Base-by-base conservation (phyloP, 2,888 invertebrate species). In the Aquatica leii region DNA sequence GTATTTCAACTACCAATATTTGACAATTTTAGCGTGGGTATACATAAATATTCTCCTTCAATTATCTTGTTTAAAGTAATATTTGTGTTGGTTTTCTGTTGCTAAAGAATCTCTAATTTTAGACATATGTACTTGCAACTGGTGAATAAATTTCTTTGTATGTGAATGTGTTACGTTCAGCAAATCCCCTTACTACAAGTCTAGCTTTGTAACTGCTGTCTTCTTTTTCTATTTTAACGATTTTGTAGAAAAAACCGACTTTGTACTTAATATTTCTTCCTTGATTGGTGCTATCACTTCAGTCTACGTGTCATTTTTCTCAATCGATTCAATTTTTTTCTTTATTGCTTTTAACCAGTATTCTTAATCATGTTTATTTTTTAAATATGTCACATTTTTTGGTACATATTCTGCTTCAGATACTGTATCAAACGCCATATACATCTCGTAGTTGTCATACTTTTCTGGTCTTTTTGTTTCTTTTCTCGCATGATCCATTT, bases 131-230 rank as follows among this genome's bases (percentile, higher is more conserved):
- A n/a, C n/a, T 72, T 1, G 70, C 74, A 2, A 75, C 71, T 14
- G 74, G 72, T 20, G 75, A 69, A 66, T 76, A 77, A 3, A 73
- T 73, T 54, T 76, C 70, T 40, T 73, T 58, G 64, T 72, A 61
- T 65, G 18, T 68, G 5, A 56, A 67, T 6, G 4, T 5, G 3
- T 73, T 65, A 53, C 70, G 54, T 52, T 77, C 75, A 31, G 69
- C 73, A 69, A 72, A 77, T 9, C 75, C 75, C 54, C 70, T 68
- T n/a, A 75, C 74, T 18, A 76, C 74, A 4, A 75, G 53, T 35
- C 73, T 66, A 8, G 75, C 71, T 56, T 74, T 72, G 40, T 72
- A 72, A 52, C 53, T 59, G 4, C 70, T 68, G 11, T 73, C 59
- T 15, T 17, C 9, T 17, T 35, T 17, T 66, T 71, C 67, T n/a